Conservation (phyloP, 2,888 invertebrate genomes). For the Trichogramma dendrolimi region DNA sequence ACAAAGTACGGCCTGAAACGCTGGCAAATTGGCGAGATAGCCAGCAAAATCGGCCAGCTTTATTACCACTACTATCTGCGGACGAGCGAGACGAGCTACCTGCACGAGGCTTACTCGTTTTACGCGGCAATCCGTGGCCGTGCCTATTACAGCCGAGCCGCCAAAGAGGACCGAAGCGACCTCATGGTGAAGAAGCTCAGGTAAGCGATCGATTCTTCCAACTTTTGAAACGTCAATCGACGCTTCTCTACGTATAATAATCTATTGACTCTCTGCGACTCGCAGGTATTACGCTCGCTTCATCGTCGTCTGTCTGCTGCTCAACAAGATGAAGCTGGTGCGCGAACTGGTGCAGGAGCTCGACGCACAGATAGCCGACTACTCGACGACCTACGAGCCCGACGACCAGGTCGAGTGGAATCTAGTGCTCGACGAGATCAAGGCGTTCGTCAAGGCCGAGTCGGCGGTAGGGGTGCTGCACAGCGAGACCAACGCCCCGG, state of each 20-base stretch:
- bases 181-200: constrained; percentile 91
- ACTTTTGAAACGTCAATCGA: background rate
- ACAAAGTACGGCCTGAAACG: constrained; percentile 90
- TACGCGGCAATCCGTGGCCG: constrained; percentile 92
- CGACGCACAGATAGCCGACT: constrained; percentile 90
- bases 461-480: constrained; percentile 83
- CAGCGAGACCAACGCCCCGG: constrained; percentile 75
- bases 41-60: constrained; percentile 96
- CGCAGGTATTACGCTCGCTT: constrained; percentile 83
- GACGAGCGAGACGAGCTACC: constrained; percentile 93
- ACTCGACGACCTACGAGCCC: constrained; percentile 93
- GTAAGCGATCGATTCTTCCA: constrained; percentile 53
- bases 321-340: constrained; percentile 90
- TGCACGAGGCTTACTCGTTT: constrained; percentile 94
- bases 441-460: constrained; percentile 90
- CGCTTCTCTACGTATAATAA: constrained; percentile 2
- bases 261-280: background rate
- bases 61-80: constrained; percentile 97
- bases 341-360: constrained; percentile 87
- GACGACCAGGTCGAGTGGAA: constrained; percentile 92
- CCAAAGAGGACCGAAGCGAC: constrained; percentile 90
- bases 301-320: constrained; percentile 89
- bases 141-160: constrained; percentile 89
- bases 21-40: constrained; percentile 98
- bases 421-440: constrained; percentile 88